Evolutionary conservation across 1,140 invertebrate species (phyloP).

Genomic region (Solen grandis): DNA sequence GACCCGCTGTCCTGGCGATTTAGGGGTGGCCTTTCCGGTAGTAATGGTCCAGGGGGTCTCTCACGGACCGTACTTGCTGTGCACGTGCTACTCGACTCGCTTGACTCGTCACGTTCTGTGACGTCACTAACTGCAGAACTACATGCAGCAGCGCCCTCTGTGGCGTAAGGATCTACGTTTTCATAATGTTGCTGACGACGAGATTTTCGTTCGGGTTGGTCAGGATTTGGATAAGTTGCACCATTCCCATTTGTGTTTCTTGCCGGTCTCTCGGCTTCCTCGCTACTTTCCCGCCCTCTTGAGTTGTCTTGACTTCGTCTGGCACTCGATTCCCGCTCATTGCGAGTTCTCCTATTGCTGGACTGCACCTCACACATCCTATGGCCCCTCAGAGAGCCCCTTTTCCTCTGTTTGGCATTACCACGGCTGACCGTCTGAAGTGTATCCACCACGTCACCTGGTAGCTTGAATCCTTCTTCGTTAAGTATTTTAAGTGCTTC

Average conservation of each 20-base stretch:
- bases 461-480: slow-evolving; percentile 39
- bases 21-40: not conserved
- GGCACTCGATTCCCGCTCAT: slow-evolving; percentile 19
- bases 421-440: slow-evolving; percentile 34
- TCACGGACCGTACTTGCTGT: slow-evolving; percentile 37
- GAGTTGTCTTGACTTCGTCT: not conserved
- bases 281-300: not conserved
- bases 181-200: too few species aligned
- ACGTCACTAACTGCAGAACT: not conserved
- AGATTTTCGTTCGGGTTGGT: not conserved
- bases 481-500: slow-evolving; percentile 42
- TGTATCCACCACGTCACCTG: slow-evolving; percentile 41
- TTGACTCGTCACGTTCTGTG: slow-evolving; percentile 9
- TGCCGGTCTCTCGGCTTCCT: not conserved
- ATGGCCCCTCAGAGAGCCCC: slow-evolving; percentile 29
- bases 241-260: not conserved
- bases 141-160: not conserved
- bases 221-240: not conserved
- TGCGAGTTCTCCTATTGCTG: slow-evolving; percentile 5
- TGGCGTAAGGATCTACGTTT: not conserved
- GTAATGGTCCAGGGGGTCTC: not conserved
- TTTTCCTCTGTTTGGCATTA: slow-evolving; percentile 3
- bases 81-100: slow-evolving; percentile 33
- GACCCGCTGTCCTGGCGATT: slow-evolving; percentile 15
- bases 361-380: slow-evolving; percentile 40